A percentile compares a stretch with the other conserved stretches of the same genome.
Conservation (phyloP, 2,888 invertebrate genomes). For the Acanthosepion pharaonis region DNA sequence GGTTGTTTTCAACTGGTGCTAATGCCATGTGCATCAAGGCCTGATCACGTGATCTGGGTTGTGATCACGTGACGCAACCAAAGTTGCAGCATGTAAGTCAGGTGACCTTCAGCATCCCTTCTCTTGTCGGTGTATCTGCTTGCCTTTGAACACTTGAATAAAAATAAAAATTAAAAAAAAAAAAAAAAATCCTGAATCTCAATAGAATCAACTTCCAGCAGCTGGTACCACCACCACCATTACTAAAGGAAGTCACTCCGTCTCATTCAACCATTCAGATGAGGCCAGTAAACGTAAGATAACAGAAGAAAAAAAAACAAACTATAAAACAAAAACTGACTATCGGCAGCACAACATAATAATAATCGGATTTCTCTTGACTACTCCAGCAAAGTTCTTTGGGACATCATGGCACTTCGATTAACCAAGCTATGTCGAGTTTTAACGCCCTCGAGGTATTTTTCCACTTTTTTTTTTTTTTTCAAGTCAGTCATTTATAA, state of each 20-base stretch:
- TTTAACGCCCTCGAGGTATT: constrained; percentile 7
- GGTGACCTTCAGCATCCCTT: constrained; percentile 33
- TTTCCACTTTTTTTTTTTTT: neutral
- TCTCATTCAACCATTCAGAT: neutral
- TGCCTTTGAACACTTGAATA: neutral
- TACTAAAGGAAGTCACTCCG: neutral
- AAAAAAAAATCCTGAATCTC: neutral
- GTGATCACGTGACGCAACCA: neutral
- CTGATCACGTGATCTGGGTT: neutral
- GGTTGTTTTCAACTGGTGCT: neutral
- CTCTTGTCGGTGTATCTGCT: neutral
- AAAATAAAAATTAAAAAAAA: neutral
- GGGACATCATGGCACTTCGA: neutral
- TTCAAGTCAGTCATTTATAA: neutral
- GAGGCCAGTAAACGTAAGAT: neutral
- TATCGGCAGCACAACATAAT: neutral
- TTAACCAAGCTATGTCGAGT: constrained; percentile 5
- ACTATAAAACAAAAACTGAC: neutral
- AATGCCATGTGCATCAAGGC: neutral
- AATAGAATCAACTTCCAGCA: neutral
- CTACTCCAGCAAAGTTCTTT: neutral
- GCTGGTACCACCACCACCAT: neutral
- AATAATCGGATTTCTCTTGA: neutral
- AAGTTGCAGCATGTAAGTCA: neutral
- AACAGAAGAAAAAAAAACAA: neutral